Base-by-base conservation (phyloP, 53 echinoderm and acorn worm species). In the Temnopleurus reevesii region DNA sequence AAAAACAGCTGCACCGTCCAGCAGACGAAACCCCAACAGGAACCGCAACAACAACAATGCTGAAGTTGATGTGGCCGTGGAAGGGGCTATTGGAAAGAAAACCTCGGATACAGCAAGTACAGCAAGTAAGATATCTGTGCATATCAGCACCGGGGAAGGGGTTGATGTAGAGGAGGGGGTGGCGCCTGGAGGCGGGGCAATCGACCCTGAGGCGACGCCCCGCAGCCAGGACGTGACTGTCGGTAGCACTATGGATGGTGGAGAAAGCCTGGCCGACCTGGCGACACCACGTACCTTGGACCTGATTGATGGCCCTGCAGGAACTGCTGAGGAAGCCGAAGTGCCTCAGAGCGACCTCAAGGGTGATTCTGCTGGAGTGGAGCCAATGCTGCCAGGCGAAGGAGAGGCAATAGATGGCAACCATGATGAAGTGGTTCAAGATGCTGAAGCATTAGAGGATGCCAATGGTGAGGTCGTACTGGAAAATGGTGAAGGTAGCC, bases 61-160 rank as follows among this genome's bases (percentile, higher is more conserved):
- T 29, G 77, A 29, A 17, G 55, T 59, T 21, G 38, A 76, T 0
- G 4, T 56, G 45, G 58, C n/a, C 0, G 76, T 51, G 18, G 77
- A 34, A 24, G 77, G 9, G 5, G 23, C n/a, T 46, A 30, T 35
- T 3, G 38, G 46, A 49, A 19, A 53, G 58, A 43, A 45, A 13
- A 23, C 3, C 19, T 31, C 17, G 6, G 63, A 85, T 41, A 17
- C 44, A 24, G 85, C 43, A 2, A 60, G 59, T 19, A 24, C 76
- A 18, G 63, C 92, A 1, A 94, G 92, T 60, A 92, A 76, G 90
- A 92, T 94, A 21, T 92, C 94, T 21, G 92, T 94, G 10, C 90
- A 88, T 71, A 92, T 94, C 21, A 90, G 90, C 66, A 89, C 90
- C 2, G 55, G 47, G 12, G 54, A 55, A n/a, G 90, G 54, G 8